phyloP scores from a whole-genome alignment of 2,888 invertebrate genomes.

The Beris morrisii region DNA sequence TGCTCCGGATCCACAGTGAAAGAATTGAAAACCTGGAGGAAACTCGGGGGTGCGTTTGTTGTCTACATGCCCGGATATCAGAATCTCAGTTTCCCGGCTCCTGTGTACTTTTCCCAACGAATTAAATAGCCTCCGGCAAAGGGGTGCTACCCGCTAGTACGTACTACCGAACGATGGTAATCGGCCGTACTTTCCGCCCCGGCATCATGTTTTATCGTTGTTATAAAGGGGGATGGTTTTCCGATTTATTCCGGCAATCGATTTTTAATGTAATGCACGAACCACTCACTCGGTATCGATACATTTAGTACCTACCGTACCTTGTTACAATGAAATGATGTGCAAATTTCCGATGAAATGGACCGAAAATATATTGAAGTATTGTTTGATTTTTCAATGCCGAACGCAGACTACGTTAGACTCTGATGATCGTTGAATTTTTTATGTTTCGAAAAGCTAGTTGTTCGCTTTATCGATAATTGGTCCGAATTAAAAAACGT shows the following conservation, averaged over 20 bases:
- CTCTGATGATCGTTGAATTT: too few relatives aligned
- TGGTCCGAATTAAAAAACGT: too few relatives aligned
- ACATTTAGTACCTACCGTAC: neutral
- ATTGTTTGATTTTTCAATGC: slow-evolving; percentile 12
- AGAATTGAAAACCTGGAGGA: too few relatives aligned
- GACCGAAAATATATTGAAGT: slow-evolving; percentile 15
- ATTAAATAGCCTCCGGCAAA: slow-evolving; percentile 11
- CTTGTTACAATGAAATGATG: slow-evolving; percentile 4
- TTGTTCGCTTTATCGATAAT: too few relatives aligned
- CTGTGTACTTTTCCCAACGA: slow-evolving; percentile 18
- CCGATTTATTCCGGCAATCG: slow-evolving; percentile 17
- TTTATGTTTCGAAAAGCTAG: too few relatives aligned
- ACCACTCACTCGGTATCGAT: neutral
- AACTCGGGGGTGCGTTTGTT: too few relatives aligned
- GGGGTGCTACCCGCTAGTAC: too few relatives aligned
- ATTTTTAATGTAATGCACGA: slow-evolving; percentile 10
- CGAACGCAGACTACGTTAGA: too few relatives aligned
- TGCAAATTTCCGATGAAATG: slow-evolving; percentile 21
- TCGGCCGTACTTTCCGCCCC: neutral
- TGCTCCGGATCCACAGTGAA: too few relatives aligned
- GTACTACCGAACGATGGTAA: too few relatives aligned
- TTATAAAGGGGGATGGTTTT: neutral
- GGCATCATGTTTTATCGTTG: neutral
- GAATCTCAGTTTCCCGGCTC: slow-evolving; percentile 15
- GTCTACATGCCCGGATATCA: too few relatives aligned